Conservation (phyloP, 37 sponge, comb jelly and placozoan species). For the Dysidea cf. avara region DNA sequence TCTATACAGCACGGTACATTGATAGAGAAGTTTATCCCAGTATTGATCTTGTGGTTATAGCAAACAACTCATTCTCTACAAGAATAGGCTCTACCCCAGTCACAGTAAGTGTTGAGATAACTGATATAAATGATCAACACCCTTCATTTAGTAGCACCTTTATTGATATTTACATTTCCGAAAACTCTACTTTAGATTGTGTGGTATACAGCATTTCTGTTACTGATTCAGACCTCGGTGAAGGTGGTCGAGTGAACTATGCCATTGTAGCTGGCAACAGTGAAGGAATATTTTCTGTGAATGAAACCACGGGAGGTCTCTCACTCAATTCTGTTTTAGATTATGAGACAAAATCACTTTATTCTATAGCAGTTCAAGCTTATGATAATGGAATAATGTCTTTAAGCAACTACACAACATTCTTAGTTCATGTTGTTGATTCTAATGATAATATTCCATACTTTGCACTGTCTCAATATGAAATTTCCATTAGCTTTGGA, state of each 20-base stretch:
- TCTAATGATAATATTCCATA: slow-evolving; percentile 68
- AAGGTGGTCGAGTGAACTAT: slow-evolving; percentile 55
- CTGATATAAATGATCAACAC: slow-evolving; percentile 71
- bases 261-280: slow-evolving; percentile 35
- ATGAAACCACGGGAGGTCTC: slow-evolving; percentile 45
- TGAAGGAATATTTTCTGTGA: slow-evolving; percentile 22
- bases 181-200: slow-evolving; percentile 13
- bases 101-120: slow-evolving; percentile 13
- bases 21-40: slow-evolving; percentile 38
- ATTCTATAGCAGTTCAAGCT: slow-evolving; percentile 42
- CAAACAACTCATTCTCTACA: slow-evolving; percentile 54
- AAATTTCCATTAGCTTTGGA: not conserved
- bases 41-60: slow-evolving; percentile 55
- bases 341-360: slow-evolving; percentile 19
- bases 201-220: slow-evolving; percentile 31
- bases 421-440: slow-evolving; percentile 54
- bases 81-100: too few species aligned
- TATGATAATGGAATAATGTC: slow-evolving; percentile 33
- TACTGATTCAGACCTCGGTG: slow-evolving; percentile 67
- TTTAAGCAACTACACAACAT: slow-evolving; percentile 47
- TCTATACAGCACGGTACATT: slow-evolving; percentile 33
- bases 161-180: slow-evolving; percentile 15
- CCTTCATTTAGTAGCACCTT: slow-evolving; percentile 52
- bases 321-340: slow-evolving; percentile 32
- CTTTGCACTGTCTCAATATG: slow-evolving; percentile 25